A percentile compares a stretch with the other conserved stretches of the same genome.
phyloP scores from a whole-genome alignment of 2,797 vertebrate genomes.

The Australoheros facetus region DNA sequence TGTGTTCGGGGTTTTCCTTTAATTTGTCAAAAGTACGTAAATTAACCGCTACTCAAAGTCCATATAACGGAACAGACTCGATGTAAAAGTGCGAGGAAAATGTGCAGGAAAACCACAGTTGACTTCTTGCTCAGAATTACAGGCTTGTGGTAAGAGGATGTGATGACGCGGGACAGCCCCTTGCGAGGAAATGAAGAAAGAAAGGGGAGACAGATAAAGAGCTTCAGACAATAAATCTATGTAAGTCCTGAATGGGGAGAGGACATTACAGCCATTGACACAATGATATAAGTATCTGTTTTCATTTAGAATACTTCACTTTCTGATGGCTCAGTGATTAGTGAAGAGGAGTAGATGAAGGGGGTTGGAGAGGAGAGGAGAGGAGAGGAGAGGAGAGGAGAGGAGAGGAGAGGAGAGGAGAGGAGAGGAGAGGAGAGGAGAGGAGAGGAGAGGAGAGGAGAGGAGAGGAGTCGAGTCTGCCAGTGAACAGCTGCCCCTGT shows the following conservation, averaged over 20 bases:
- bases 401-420: background rate
- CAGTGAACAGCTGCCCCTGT: slow-evolving; percentile 83
- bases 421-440: background rate
- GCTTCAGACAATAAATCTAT: slow-evolving; percentile 46
- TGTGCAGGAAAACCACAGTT: slow-evolving; percentile 63
- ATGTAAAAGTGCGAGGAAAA: slow-evolving; percentile 60
- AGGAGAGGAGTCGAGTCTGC: slow-evolving; percentile 53
- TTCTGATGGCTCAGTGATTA: slow-evolving; percentile 67
- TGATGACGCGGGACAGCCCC: slow-evolving; percentile 42
- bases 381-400: background rate
- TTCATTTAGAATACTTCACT: slow-evolving; percentile 61
- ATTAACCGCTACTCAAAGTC: slow-evolving; percentile 37
- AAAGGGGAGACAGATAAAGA: slow-evolving; percentile 19
- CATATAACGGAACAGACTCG: slow-evolving; percentile 38
- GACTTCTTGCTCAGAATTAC: slow-evolving; percentile 64
- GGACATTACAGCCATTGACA: slow-evolving; percentile 35
- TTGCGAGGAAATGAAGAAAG: slow-evolving; percentile 16
- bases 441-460: no score
- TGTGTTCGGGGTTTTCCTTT: background rate
- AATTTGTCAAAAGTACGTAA: background rate
- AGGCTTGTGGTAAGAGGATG: slow-evolving; percentile 58
- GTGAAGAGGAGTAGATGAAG: slow-evolving; percentile 46
- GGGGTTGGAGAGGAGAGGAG: slow-evolving; percentile 2
- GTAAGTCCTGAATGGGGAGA: slow-evolving; percentile 30
- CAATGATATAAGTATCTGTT: slow-evolving; percentile 65